These are phyloP conservation scores for Aldrovandia affinis DNA, from an alignment of 2,797 vertebrate genomes.

Conservation along the genomic window DNA sequence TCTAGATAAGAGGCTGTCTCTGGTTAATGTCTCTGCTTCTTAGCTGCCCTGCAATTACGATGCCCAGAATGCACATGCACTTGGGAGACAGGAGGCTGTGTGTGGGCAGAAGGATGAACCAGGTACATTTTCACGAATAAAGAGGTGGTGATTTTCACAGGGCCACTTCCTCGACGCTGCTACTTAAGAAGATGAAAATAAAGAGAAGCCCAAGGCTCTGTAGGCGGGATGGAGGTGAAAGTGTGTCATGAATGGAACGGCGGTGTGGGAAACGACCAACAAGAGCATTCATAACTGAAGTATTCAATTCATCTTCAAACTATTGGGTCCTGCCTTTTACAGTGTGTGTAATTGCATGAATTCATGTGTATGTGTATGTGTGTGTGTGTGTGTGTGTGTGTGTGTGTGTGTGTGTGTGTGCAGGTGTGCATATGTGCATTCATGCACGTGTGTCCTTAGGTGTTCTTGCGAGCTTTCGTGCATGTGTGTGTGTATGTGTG, in stretches of 20 bases:
- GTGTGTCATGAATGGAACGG: neutral
- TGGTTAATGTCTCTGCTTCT: constrained; percentile 16
- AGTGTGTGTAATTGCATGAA: neutral
- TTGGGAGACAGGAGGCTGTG: neutral
- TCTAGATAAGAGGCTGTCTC: constrained; percentile 17
- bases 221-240: neutral
- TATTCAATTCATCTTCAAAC: neutral
- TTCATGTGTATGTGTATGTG: neutral
- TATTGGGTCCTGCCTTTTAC: neutral
- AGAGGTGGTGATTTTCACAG: neutral
- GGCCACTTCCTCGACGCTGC: too few species aligned
- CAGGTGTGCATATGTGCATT: too few species aligned
- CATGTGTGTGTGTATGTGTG: neutral
- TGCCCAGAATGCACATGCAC: neutral
- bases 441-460: too few species aligned
- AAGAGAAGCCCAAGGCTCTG: neutral
- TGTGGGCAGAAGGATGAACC: neutral
- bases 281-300: neutral
- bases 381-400: neutral
- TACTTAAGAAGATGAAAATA: neutral
- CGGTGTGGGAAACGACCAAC: neutral
- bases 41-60: neutral
- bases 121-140: neutral
- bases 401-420: too few species aligned
- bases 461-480: neutral